Conservation (phyloP, 53 echinoderm and acorn worm species). For the Mesocentrotus franciscanus region DNA sequence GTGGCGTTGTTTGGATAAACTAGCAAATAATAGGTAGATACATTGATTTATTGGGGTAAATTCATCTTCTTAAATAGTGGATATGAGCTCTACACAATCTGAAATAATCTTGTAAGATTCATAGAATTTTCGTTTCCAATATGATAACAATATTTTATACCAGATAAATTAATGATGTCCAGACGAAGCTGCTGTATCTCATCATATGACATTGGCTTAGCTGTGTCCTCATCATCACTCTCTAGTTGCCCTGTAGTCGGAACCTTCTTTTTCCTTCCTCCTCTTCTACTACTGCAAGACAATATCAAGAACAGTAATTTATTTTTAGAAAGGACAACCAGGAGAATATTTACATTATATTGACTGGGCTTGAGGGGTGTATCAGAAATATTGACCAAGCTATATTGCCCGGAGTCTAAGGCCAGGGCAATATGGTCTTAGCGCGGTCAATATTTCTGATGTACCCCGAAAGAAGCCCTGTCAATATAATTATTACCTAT, state of each 20-base stretch:
- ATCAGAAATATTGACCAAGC: no score
- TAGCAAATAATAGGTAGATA: no score
- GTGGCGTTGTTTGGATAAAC: no score
- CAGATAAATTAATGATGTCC: conserved; percentile 99
- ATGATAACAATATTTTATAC: conserved; percentile 45
- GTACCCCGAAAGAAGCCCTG: no score
- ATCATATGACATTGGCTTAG: conserved; percentile 99
- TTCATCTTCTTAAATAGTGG: neutral
- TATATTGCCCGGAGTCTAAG: no score
- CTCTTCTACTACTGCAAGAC: conserved; percentile 55
- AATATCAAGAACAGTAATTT: neutral
- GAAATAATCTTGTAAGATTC: neutral
- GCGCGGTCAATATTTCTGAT: no score
- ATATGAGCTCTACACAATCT: neutral
- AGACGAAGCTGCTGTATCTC: conserved; percentile 99
- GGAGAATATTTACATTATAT: no score
- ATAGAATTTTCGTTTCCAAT: neutral
- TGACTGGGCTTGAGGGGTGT: no score
- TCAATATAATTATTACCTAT: no score
- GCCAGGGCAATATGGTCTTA: no score
- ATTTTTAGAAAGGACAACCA: neutral
- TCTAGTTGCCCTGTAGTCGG: conserved; percentile 71
- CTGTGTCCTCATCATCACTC: conserved; percentile 99
- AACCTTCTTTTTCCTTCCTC: conserved; percentile 65
- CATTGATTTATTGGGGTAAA: no score